phyloP scores from a whole-genome alignment of 2,888 invertebrate genomes.

The Phengaris alcon region DNA sequence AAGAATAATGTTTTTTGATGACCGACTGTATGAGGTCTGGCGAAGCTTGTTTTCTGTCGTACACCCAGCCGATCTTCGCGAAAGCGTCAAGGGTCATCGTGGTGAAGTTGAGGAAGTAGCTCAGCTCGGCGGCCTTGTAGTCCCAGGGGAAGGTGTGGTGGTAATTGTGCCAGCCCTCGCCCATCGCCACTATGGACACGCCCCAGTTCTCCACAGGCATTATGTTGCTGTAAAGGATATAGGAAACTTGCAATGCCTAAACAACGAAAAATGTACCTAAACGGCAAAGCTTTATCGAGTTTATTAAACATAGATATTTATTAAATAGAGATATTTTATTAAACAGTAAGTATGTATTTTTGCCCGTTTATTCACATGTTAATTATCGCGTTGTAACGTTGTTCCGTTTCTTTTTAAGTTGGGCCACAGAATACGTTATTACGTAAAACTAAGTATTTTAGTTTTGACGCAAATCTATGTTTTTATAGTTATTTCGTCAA shows the following conservation, averaged over 20 bases:
- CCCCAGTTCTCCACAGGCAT: conserved; percentile 87
- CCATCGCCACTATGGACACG: conserved; percentile 86
- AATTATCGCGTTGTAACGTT: too few relatives aligned
- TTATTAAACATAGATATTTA: too few relatives aligned
- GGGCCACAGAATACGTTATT: too few relatives aligned
- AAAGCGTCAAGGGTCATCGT: conserved; percentile 84
- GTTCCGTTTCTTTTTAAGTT: too few relatives aligned
- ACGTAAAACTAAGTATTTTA: too few relatives aligned
- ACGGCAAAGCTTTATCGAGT: too few relatives aligned
- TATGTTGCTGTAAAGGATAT: conserved; percentile 79
- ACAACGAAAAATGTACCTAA: too few relatives aligned
- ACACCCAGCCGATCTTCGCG: conserved; percentile 86
- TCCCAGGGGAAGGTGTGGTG: conserved; percentile 97
- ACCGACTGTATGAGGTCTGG: conserved; percentile 72
- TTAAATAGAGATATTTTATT: too few relatives aligned
- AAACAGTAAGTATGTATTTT: too few relatives aligned
- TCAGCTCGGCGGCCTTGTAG: conserved; percentile 94
- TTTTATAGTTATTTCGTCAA: too few relatives aligned
- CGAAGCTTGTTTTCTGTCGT: conserved; percentile 85
- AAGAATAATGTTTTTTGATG: conserved; percentile 74
- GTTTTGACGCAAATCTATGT: too few relatives aligned
- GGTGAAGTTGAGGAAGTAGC: conserved; percentile 84
- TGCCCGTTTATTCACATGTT: too few relatives aligned
- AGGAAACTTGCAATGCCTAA: background rate
- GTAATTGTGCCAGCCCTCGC: conserved; percentile 97